phyloP scores from a whole-genome alignment of 2,113 vertebrate species.

The Mirounga angustirostris region DNA sequence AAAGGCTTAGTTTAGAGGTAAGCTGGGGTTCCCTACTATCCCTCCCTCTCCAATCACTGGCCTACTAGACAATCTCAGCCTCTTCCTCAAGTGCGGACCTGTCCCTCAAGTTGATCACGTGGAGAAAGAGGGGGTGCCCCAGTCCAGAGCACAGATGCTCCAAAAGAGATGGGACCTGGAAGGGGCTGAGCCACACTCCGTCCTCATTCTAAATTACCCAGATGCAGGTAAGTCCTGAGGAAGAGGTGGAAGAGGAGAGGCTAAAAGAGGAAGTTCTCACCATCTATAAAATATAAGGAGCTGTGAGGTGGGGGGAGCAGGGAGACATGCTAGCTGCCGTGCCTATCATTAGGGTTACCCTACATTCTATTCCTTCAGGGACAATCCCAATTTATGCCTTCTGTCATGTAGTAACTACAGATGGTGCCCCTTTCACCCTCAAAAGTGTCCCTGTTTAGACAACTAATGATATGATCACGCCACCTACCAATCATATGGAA shows the following conservation, averaged over 20 bases:
- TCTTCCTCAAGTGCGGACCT: background rate
- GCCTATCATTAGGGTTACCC: background rate
- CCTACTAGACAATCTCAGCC: background rate
- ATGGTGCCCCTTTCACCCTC: background rate
- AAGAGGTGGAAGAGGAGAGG: background rate
- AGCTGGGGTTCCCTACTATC: background rate
- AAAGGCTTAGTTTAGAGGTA: background rate
- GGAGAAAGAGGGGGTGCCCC: background rate
- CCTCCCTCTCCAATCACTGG: background rate
- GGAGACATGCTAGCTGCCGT: background rate
- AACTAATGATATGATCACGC: background rate
- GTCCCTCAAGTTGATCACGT: background rate
- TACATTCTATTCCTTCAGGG: background rate
- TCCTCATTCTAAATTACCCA: background rate
- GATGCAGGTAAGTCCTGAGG: background rate
- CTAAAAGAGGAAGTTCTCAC: background rate
- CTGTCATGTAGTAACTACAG: background rate
- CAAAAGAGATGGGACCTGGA: background rate
- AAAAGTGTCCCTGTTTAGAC: background rate
- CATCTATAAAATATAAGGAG: background rate
- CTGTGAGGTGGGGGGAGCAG: rapidly evolving
- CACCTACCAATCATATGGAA: background rate
- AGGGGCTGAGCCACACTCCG: background rate
- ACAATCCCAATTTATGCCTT: background rate
- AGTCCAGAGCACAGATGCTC: background rate